Base-by-base conservation (phyloP, 2,113 vertebrate genomes). In the Ciconia stormi region DNA sequence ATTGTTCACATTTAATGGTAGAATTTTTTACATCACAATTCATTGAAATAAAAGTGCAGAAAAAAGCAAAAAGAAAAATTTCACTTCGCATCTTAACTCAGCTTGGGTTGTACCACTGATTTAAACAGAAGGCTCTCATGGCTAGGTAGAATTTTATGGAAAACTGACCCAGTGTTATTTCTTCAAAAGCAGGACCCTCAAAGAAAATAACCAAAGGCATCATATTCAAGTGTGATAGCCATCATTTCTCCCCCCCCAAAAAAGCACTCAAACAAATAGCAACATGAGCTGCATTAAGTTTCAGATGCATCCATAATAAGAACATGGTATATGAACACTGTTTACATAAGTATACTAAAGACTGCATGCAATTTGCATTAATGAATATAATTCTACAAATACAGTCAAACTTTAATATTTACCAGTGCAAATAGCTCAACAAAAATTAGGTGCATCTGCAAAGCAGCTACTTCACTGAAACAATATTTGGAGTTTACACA, bases 351-450 rank as follows among this genome's bases (percentile, higher is more conserved):
- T 65, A 76, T 12, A 86, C 67, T 76, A 87, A 94, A 90, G 63
- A 89, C n/a, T 62, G 86, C 56, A 69, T 66, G 71, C 55, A 66
- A 87, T 95, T 95, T 94, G 47, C 46, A 69, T 93, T 89, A 89
- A 95, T 94, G 61, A 95, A 91, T 79, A 27, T 32, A 46, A 83
- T 87, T 95, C 93, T 67, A 84, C 70, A 71, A 89, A 97, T 81
- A 65, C 63, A 82, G 83, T 73, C 53, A 87, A 95, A 94, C 3
- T 30, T 79, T 95, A 96, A 95, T 62, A 96, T 81, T 97, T 93
- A 71, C 49, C 53, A 77, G 46, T 58, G 32, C 61, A 96, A 96
- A 92, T 9, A 87, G 53, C 59, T 82, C 81, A 70, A 71, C 47
- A 90, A 87, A 96, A 90, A 83, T 66, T 32, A 90, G 70, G 44